phyloP scores from a whole-genome alignment of 2,797 vertebrate species.

The Arctocebus calabarensis region DNA sequence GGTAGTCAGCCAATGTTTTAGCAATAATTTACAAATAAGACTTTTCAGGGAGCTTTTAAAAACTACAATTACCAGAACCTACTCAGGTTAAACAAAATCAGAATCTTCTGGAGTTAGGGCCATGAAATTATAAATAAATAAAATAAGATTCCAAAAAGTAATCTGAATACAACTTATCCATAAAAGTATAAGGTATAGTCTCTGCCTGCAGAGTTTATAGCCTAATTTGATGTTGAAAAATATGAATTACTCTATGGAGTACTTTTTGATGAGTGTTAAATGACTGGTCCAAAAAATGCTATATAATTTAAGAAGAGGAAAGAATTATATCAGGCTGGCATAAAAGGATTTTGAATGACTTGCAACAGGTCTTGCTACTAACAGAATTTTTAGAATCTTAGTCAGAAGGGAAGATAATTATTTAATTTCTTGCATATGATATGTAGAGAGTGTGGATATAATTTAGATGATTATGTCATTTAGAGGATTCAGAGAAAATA shows the following conservation, averaged over 20 bases:
- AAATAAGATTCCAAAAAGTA: not conserved
- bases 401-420: conserved; percentile 67
- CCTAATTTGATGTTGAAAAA: not conserved
- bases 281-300: not conserved
- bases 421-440: conserved; percentile 67
- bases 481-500: conserved; percentile 83
- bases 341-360: not conserved
- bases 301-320: not conserved
- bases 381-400: conserved; percentile 74
- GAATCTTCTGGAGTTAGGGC: not conserved
- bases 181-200: not conserved
- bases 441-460: conserved; percentile 66
- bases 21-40: conserved; percentile 8
- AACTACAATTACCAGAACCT: not conserved
- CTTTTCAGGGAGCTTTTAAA: not conserved
- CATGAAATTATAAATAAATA: not conserved
- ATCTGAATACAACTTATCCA: not conserved
- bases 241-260: not conserved
- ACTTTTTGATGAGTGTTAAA: not conserved
- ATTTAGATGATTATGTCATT: conserved; percentile 72
- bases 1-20: not conserved
- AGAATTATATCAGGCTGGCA: not conserved
- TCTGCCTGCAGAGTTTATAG: not conserved
- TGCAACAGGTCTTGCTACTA: conserved; percentile 35
- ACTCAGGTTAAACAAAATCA: not conserved